Evolutionary conservation across 2,888 invertebrate species (phyloP).

Genomic region (Strigamia transsilvanica): DNA sequence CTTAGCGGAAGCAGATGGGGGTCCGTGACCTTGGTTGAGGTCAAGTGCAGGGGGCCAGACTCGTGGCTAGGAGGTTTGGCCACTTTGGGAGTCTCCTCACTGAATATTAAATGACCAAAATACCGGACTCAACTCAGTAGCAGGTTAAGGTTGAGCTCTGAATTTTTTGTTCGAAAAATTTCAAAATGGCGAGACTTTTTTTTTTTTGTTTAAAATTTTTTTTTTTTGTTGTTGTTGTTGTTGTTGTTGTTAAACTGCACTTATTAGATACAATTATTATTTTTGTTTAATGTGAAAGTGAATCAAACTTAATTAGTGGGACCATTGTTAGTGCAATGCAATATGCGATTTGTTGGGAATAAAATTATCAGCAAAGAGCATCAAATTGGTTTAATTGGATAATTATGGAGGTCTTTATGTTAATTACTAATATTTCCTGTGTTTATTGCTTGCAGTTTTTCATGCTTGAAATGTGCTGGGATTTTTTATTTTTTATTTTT

Average conservation of each 20-base stretch:
- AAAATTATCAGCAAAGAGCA: constrained; percentile 12
- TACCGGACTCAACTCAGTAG: constrained; percentile 33
- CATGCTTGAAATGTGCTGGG: constrained; percentile 21
- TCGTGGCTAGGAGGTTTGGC: constrained; percentile 38
- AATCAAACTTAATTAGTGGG: neutral
- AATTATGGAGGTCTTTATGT: constrained; percentile 5
- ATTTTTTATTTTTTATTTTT: constrained; percentile 4
- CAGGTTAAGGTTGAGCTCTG: constrained; percentile 3
- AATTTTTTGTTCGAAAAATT: neutral
- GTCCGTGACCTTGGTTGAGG: constrained; percentile 34
- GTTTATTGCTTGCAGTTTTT: constrained; percentile 5
- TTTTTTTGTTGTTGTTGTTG: no score
- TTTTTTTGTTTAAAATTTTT: neutral
- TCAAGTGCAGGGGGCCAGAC: constrained; percentile 38
- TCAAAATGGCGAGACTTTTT: neutral
- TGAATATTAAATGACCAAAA: constrained; percentile 38
- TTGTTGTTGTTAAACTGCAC: no score
- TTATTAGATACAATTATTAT: neutral
- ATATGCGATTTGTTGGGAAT: neutral
- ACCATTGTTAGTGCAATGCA: neutral
- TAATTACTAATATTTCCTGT: constrained; percentile 35
- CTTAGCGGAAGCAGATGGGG: constrained; percentile 26
- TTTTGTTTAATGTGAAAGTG: neutral
- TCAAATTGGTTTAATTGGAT: constrained; percentile 12
- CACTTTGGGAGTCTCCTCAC: constrained; percentile 34